Conservation (phyloP, 2,113 vertebrate species). For the Isurus oxyrinchus region DNA sequence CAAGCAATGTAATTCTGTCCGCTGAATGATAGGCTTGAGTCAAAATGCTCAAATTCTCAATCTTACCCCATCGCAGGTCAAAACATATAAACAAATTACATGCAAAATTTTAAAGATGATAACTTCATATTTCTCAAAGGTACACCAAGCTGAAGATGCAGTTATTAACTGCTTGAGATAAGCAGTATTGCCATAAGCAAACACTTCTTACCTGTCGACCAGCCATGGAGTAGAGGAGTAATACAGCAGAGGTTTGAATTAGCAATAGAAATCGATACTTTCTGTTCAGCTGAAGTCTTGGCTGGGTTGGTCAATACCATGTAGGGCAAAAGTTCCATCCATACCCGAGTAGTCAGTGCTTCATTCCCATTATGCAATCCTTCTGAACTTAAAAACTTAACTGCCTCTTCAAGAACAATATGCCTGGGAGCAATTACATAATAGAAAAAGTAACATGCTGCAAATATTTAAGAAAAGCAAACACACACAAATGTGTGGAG, state of each 20-base stretch:
- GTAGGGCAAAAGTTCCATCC: constrained; percentile 69
- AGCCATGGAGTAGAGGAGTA: constrained; percentile 70
- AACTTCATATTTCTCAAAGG: background rate
- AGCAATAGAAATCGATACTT: constrained; percentile 60
- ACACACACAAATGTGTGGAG: background rate
- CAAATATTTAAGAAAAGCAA: background rate
- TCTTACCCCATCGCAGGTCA: background rate
- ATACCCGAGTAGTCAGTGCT: constrained; percentile 50
- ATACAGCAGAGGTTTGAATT: constrained; percentile 59
- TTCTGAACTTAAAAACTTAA: constrained; percentile 61
- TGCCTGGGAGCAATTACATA: constrained; percentile 57
- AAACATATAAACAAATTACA: background rate
- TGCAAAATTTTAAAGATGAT: background rate
- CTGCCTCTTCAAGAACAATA: constrained; percentile 55
- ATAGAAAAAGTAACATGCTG: background rate
- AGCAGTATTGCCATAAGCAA: background rate
- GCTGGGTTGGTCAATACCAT: constrained; percentile 57
- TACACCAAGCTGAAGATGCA: background rate
- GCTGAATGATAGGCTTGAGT: background rate
- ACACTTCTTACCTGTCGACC: constrained; percentile 66
- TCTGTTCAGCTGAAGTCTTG: constrained; percentile 57
- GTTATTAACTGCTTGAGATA: background rate
- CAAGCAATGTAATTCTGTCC: background rate
- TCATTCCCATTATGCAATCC: constrained; percentile 49
- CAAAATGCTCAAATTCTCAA: background rate